A percentile compares a stretch with the other conserved stretches of the same genome.
phyloP scores from a whole-genome alignment of 2,888 invertebrate species.

The Cosmia pyralina region DNA sequence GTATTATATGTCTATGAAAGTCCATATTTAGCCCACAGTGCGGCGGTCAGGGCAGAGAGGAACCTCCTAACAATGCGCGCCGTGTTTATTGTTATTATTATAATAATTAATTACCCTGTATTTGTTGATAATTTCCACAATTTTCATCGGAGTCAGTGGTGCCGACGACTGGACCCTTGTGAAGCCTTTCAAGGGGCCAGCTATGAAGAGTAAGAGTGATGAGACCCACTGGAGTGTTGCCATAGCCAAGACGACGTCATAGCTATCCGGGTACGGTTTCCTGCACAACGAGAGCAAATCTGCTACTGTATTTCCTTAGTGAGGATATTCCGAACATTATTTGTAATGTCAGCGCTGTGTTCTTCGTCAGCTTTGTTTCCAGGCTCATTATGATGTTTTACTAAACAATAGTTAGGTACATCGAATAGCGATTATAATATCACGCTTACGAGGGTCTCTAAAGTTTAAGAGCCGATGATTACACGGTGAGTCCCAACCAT shows the following conservation, averaged over 20 bases:
- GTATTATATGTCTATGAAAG: too few relatives aligned
- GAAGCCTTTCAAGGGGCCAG: constrained; percentile 68
- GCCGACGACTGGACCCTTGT: constrained; percentile 73
- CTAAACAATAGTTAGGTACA: constrained; percentile 13
- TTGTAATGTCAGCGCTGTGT: neutral
- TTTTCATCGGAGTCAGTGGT: constrained; percentile 66
- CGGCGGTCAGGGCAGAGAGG: too few relatives aligned
- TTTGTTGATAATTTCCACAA: constrained; percentile 72
- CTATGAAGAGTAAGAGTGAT: constrained; percentile 69
- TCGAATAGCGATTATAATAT: constrained; percentile 10
- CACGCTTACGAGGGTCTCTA: constrained; percentile 12
- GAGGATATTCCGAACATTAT: neutral
- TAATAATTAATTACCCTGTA: constrained; percentile 68
- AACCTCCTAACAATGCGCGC: too few relatives aligned
- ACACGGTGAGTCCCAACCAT: constrained; percentile 27
- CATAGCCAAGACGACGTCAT: constrained; percentile 67
- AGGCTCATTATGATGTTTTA: neutral
- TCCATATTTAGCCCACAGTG: too few relatives aligned
- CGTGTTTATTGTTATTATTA: constrained; percentile 19
- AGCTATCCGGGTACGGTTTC: constrained; percentile 62
- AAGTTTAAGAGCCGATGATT: constrained; percentile 42
- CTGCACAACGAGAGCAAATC: constrained; percentile 53
- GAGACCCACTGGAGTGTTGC: constrained; percentile 77
- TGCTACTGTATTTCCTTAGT: neutral
- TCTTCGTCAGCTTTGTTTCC: neutral